A percentile compares a stretch with the other conserved stretches of the same genome.
phyloP scores from a whole-genome alignment of 2,888 invertebrate species.

The Nasonia oneida region DNA sequence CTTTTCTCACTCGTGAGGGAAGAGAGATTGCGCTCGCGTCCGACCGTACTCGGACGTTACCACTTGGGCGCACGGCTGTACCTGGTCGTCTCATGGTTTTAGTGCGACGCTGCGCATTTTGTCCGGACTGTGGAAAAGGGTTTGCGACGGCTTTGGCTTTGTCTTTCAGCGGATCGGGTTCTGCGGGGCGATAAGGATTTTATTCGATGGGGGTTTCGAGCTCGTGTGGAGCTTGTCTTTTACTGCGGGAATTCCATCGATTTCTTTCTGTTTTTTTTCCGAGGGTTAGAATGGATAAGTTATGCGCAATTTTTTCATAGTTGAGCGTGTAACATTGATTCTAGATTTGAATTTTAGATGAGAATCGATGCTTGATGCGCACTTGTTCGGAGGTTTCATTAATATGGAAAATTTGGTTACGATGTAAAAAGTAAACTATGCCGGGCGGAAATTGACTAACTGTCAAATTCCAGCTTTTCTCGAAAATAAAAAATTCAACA shows the following conservation, averaged over 20 bases:
- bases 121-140: not conserved
- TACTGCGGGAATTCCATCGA: not conserved
- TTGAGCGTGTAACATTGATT: not conserved
- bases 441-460: too few relatives aligned
- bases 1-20: not conserved
- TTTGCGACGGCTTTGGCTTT: conserved; percentile 8
- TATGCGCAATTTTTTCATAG: not conserved
- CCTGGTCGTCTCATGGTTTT: conserved; percentile 2
- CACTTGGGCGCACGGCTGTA: conserved; percentile 14
- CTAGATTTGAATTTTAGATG: not conserved
- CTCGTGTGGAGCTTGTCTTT: not conserved
- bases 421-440: too few relatives aligned
- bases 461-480: too few relatives aligned
- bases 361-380: not conserved
- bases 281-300: not conserved
- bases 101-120: not conserved
- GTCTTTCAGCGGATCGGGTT: not conserved
- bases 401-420: not conserved
- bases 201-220: not conserved
- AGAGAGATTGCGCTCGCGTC: not conserved
- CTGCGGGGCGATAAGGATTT: conserved; percentile 4
- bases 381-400: not conserved
- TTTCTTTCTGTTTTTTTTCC: not conserved
- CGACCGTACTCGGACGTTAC: conserved; percentile 26
- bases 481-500: too few relatives aligned